Evolutionary conservation across 2,888 invertebrate species (phyloP), one percentile per base, ranked within the genome.

Genomic region (Sphinx pinastri): DNA sequence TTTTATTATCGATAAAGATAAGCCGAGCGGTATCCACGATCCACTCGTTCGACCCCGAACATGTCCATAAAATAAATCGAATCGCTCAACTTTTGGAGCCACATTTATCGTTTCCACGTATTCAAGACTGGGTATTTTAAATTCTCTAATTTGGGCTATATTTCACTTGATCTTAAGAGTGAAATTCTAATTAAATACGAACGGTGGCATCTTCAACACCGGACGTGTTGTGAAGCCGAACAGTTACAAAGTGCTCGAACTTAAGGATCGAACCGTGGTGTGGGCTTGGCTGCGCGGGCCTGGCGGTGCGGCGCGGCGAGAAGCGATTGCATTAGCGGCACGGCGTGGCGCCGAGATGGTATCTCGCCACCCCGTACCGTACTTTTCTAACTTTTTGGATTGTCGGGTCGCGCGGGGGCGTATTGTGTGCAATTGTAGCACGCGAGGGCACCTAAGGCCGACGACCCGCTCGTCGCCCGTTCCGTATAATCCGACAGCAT

Each of bases 311-410:
- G 76, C 71, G 68, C 73, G 78, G 74, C 73, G 72, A 74, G 76
- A 80, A 73, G 80, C 77, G 78, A 73, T 71, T 75, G 76, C 74
- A 75, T 74, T 75, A 76, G 76, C 77, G 75, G 72, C 70, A 68
- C 75, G 72, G 75, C 70, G 77, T 79, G 86, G 88, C 89, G 89
- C 87, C 88, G 86, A 88, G 90, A 88, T 89, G 84, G 80, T 87
- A 91, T 90, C 90, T 76, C 74, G 76, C 79, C 83, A 80, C 75
- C 81, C 78, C 81, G 84, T 86, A 85, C 84, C 84, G 84, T 87
- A 90, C 88, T 93, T 93, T 92, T 92, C 93, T 90, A 93, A 92
- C 93, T 92, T 92, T 93, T 93, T 92, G 92, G 91, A 83, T 77
- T 79, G 86, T 74, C 82, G 84, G 88, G 88, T 87, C 87, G 85